Conservation (phyloP, 2,888 invertebrate genomes). For the Caenorhabditis uteleia region DNA sequence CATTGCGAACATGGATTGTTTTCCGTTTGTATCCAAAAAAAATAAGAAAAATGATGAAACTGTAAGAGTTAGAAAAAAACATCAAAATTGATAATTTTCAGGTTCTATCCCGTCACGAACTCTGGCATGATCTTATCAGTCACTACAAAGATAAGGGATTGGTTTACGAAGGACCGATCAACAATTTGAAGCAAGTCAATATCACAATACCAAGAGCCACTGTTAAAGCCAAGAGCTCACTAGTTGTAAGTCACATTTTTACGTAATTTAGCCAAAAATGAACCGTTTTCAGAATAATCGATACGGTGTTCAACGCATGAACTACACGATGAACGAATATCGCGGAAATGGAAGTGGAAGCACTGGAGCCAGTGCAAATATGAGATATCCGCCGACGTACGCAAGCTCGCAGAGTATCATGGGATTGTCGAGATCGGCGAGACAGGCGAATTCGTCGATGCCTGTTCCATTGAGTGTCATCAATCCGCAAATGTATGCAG, state of each 20-base stretch:
- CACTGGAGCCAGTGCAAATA: slow-evolving; percentile 9
- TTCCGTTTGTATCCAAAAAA: background rate
- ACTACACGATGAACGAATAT: slow-evolving; percentile 47
- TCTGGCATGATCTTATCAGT: slow-evolving; percentile 92
- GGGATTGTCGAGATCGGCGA: slow-evolving; percentile 13
- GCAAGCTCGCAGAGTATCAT: slow-evolving; percentile 36
- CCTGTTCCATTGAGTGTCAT: slow-evolving; percentile 53
- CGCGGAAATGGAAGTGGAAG: slow-evolving; percentile 10
- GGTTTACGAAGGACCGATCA: slow-evolving; percentile 93
- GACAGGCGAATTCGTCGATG: slow-evolving; percentile 25
- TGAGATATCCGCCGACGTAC: slow-evolving; percentile 33
- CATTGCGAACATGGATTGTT: background rate
- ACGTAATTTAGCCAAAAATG: slow-evolving; percentile 2
- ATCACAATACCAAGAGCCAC: slow-evolving; percentile 87
- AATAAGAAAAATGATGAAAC: too few species aligned
- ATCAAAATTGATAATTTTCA: slow-evolving; percentile 6
- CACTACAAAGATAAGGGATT: slow-evolving; percentile 52
- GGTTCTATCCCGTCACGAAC: slow-evolving; percentile 92
- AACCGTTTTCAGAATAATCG: slow-evolving; percentile 10
- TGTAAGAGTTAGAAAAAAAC: too few species aligned
- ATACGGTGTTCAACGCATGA: slow-evolving; percentile 30
- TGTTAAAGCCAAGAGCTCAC: slow-evolving; percentile 30
- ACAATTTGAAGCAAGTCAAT: slow-evolving; percentile 92
- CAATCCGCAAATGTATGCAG: slow-evolving; percentile 14
- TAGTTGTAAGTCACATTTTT: slow-evolving; percentile 9